A percentile compares a stretch with the other conserved stretches of the same genome.
Conservation (phyloP, 2,888 invertebrate genomes). For the Ormyrus labotus region DNA sequence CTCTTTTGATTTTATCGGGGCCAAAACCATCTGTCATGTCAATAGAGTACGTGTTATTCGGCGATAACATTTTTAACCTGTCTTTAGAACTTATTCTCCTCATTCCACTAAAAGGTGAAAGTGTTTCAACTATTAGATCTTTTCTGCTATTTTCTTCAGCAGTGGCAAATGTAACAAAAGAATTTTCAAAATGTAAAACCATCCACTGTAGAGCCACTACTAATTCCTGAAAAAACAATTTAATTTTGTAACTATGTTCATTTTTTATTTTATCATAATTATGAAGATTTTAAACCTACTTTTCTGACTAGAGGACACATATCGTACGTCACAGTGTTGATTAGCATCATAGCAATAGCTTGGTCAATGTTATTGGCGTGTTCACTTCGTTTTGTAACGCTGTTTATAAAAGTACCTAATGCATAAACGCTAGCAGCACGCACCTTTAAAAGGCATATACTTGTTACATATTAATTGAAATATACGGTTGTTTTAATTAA, state of each 20-base stretch:
- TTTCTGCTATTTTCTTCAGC: conserved; percentile 79
- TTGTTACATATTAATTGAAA: conserved; percentile 10
- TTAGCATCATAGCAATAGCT: conserved; percentile 91
- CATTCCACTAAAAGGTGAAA: conserved; percentile 73
- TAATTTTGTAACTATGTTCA: background rate
- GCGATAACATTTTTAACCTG: conserved; percentile 74
- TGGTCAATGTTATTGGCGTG: conserved; percentile 97
- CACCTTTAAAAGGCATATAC: conserved; percentile 77
- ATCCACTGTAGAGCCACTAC: conserved; percentile 92
- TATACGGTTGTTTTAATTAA: conserved; percentile 35
- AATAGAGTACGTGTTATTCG: conserved; percentile 67
- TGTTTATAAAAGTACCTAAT: conserved; percentile 94
- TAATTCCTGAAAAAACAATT: conserved; percentile 80
- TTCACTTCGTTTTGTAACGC: conserved; percentile 88
- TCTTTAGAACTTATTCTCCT: conserved; percentile 75
- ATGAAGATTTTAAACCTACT: conserved; percentile 69
- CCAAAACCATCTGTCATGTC: conserved; percentile 72
- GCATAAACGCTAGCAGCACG: conserved; percentile 96
- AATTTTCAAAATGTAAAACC: conserved; percentile 90
- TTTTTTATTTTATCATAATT: conserved; percentile 2
- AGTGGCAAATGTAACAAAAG: conserved; percentile 85
- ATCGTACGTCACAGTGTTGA: conserved; percentile 87
- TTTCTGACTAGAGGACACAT: conserved; percentile 91
- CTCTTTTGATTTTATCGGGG: conserved; percentile 80
- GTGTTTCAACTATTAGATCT: conserved; percentile 72